Evolutionary conservation across 2,888 invertebrate species (phyloP).

Genomic region (Parnassius glacialis): DNA sequence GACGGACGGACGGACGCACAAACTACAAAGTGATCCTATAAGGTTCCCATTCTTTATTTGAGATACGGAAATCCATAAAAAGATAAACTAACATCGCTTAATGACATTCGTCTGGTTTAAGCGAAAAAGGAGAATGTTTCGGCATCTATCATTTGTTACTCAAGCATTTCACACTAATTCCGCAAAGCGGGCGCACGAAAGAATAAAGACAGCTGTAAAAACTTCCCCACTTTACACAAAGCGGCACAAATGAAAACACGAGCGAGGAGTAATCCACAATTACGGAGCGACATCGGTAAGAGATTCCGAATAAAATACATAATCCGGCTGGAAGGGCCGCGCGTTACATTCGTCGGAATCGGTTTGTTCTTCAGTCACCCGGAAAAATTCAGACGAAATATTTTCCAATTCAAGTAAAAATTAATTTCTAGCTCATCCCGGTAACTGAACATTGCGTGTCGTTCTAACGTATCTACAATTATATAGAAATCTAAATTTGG

Average conservation of each 20-base stretch:
- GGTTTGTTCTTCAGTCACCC: conserved; percentile 21
- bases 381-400: conserved; percentile 21
- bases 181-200: conserved; percentile 6
- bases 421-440: conserved; percentile 21
- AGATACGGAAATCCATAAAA: not conserved
- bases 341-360: conserved; percentile 24
- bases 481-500: conserved; percentile 8
- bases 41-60: not conserved
- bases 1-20: too few relatives aligned
- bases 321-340: conserved; percentile 49
- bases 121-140: not conserved
- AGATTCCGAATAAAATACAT: conserved; percentile 73
- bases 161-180: conserved; percentile 12
- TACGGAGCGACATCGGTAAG: conserved; percentile 73
- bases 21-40: too few relatives aligned
- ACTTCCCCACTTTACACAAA: conserved; percentile 24
- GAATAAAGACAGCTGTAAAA: conserved; percentile 25
- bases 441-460: conserved; percentile 22
- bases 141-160: conserved; percentile 12
- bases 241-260: conserved; percentile 66
- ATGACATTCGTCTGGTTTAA: too few relatives aligned
- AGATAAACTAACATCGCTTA: too few relatives aligned
- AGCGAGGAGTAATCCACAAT: conserved; percentile 71
- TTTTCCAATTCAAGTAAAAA: conserved; percentile 23
- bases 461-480: conserved; percentile 7